Base-by-base conservation (phyloP, 2,888 invertebrate genomes). In the Agonum fuliginosum region DNA sequence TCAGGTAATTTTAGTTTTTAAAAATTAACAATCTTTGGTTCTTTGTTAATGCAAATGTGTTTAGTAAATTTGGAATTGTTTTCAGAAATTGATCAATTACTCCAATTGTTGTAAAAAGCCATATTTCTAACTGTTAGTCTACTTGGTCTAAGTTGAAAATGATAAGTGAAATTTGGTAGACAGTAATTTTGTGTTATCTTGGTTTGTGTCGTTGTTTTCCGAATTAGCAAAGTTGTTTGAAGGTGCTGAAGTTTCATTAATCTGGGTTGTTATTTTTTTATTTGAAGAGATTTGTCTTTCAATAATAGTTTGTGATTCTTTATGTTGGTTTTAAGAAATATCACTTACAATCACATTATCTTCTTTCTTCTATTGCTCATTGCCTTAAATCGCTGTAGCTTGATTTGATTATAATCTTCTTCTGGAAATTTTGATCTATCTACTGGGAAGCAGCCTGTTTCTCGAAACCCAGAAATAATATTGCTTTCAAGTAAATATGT, bases 401-500 rank as follows among this genome's bases (percentile, higher is more conserved):
- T 43, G 3, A 43, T 43, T 3, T 43, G 43, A 43, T 43, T n/a
- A 43, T 43, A 43, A 14, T 43, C 43, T 43, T 43, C 12, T 43
- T 6, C 43, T 3, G 43, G 43, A 43, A 43, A 43, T 43, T 43
- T 43, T 43, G 43, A 43, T 43, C 3, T 4, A 43, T 43, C 43
- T 43, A 43, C 43, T n/a, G 4, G 43, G 14, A 43, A 43, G n/a
- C 43, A 43, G 43, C 43, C 43, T 43, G 43, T 43, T 43, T 43
- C n/a, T 43, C 43, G 43, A n/a, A 43, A 43, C 43, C 43, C 43
- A 43, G 43, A 43, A 43, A 43, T n/a, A 43, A 43, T 43, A 43
- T 43, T 43, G 43, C 43, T 43, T 14, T 43, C 43, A 12, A n/a
- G 43, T 43, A 43, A 43, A 43, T 43, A 43, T 43, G n/a, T 43